Percentiles rank a stretch among this genome's conserved stretches.
Conservation (phyloP, 2,113 vertebrate species). For the Rhinichthys klamathensis region DNA sequence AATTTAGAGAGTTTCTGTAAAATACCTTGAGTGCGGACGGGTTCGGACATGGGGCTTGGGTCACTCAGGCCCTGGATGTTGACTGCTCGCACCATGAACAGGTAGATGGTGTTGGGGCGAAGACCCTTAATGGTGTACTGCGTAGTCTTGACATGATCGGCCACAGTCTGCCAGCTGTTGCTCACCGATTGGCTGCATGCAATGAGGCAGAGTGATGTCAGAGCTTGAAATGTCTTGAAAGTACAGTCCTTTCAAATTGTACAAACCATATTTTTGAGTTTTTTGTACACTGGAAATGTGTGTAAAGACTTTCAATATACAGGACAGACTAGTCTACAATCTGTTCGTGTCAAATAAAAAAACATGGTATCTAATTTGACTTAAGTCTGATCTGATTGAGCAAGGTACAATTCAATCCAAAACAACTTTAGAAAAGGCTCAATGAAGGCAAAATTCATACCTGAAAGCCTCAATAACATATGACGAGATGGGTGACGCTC, state of each 20-base stretch:
- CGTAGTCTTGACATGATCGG: constrained; percentile 91
- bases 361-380: not conserved
- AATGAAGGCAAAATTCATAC: constrained; percentile 68
- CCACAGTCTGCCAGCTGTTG: constrained; percentile 98
- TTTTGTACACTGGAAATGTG: not conserved
- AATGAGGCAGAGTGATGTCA: constrained; percentile 6
- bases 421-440: not conserved
- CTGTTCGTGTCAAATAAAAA: not conserved
- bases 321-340: not conserved
- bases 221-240: not conserved
- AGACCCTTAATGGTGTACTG: constrained; percentile 89
- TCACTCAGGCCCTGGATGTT: constrained; percentile 96
- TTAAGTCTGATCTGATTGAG: not conserved
- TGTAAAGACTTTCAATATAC: not conserved
- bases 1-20: not conserved
- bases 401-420: not conserved
- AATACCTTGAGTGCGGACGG: constrained; percentile 96
- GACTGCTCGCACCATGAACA: constrained; percentile 97
- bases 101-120: constrained; percentile 96
- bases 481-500: constrained; percentile 84
- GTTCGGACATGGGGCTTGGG: constrained; percentile 95
- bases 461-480: constrained; percentile 99
- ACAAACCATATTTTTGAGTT: not conserved
- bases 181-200: constrained; percentile 91
- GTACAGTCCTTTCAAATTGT: not conserved